Percentiles rank a stretch among this genome's conserved stretches.
Evolutionary conservation across 2,113 vertebrate species (phyloP).

Genomic region (Dunckerocampus dactyliophorus): DNA sequence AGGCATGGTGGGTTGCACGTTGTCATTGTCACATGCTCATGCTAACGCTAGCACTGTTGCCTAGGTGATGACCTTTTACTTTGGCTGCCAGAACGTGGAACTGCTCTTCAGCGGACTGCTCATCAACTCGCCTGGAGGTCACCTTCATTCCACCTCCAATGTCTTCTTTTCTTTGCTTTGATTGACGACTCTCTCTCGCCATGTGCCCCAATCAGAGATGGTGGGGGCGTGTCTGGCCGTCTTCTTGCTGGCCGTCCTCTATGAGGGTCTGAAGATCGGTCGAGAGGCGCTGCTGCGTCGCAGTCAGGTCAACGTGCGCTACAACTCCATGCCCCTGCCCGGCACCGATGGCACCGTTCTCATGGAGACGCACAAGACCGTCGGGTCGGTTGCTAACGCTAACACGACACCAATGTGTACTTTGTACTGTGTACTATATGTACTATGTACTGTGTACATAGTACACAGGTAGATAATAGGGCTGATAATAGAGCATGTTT

Average conservation of each 20-base stretch:
- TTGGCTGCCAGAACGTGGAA: constrained; percentile 81
- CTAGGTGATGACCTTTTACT: constrained; percentile 88
- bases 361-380: constrained; percentile 98
- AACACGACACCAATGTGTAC: neutral
- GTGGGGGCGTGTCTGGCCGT: constrained; percentile 88
- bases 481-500: no score
- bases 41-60: constrained; percentile 8
- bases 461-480: no score
- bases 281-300: constrained; percentile 87
- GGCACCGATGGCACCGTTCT: constrained; percentile 89
- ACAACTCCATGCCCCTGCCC: constrained; percentile 97
- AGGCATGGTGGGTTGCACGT: constrained; percentile 57
- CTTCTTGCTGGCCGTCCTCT: constrained; percentile 89
- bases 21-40: neutral
- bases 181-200: neutral
- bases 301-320: constrained; percentile 95
- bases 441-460: no score
- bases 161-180: no score
- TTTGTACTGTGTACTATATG: no score
- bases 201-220: constrained; percentile 80
- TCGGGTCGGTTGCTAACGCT: constrained; percentile 78
- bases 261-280: constrained; percentile 95
- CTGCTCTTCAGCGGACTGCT: constrained; percentile 85
- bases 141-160: constrained; percentile 1
- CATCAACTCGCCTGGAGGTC: constrained; percentile 93